Conservation (phyloP, 2,797 vertebrate genomes). For the Eulemur coronatus region DNA sequence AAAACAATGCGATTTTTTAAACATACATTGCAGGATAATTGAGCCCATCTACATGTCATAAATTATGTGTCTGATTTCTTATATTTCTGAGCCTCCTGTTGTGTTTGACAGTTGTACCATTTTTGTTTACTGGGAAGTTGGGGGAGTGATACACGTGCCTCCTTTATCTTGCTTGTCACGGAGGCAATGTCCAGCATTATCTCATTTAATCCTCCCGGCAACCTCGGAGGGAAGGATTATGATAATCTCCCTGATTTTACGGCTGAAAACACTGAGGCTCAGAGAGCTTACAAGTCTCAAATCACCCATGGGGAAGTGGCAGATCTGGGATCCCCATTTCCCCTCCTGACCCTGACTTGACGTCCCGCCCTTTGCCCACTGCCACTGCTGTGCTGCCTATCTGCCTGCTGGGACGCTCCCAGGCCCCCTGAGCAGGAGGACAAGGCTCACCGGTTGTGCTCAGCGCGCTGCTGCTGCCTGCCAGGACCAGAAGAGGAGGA, state of each 20-base stretch:
- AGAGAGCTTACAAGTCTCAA: background rate
- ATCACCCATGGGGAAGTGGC: background rate
- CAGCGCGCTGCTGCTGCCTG: background rate
- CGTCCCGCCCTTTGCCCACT: rapidly evolving
- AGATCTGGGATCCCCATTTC: background rate
- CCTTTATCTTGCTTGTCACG: background rate
- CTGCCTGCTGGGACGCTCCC: rapidly evolving
- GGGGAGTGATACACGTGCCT: background rate
- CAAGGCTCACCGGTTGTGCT: rapidly evolving
- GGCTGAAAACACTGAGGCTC: background rate
- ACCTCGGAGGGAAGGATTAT: background rate
- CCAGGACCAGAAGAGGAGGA: background rate
- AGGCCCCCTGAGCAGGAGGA: background rate
- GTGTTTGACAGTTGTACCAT: background rate
- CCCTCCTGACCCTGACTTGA: rapidly evolving
- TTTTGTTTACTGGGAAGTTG: background rate
- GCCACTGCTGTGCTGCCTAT: rapidly evolving
- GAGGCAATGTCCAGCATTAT: background rate
- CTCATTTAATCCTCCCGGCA: background rate
- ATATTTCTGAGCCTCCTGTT: background rate
- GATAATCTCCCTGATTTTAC: background rate
- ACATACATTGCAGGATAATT: background rate
- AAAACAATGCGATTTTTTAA: background rate
- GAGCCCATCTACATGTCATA: background rate
- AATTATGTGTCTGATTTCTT: background rate